Percentiles rank a stretch among this genome's conserved stretches.
Conservation (phyloP, 2,888 invertebrate species). For the Drepana falcataria region DNA sequence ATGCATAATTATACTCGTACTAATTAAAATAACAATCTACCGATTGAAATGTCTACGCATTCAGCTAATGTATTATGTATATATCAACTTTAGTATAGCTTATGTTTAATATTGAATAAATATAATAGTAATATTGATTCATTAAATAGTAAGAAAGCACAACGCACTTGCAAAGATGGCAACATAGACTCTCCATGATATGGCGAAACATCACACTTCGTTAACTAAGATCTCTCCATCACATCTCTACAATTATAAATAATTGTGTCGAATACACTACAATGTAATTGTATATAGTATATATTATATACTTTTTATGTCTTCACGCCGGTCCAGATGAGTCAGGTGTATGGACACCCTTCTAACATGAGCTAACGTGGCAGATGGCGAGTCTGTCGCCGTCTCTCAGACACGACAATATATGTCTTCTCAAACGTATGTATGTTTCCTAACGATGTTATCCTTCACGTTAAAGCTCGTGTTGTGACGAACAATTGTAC, state of each 20-base stretch:
- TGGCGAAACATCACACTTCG: slow-evolving; percentile 44
- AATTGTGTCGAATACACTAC: slow-evolving; percentile 1
- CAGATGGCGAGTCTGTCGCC: no score
- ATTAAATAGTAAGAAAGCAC: slow-evolving; percentile 37
- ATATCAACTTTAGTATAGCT: slow-evolving; percentile 24
- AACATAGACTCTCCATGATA: slow-evolving; percentile 41
- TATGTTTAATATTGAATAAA: slow-evolving; percentile 29
- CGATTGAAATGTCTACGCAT: slow-evolving; percentile 1
- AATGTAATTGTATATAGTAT: background rate
- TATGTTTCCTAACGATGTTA: no score
- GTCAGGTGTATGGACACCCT: no score
- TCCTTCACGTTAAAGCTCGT: no score
- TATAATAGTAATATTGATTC: slow-evolving; percentile 11
- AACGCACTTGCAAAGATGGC: slow-evolving; percentile 33
- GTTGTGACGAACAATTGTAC: no score
- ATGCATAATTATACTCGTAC: slow-evolving; percentile 2
- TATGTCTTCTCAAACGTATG: no score
- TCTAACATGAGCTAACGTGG: no score
- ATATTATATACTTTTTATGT: background rate
- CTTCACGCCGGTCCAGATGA: no score
- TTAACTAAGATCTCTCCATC: slow-evolving; percentile 15
- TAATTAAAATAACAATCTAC: slow-evolving; percentile 1
- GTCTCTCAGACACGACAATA: no score
- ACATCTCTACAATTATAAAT: slow-evolving; percentile 13
- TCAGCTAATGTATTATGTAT: slow-evolving; percentile 12